Conservation (phyloP, 2,113 vertebrate species). For the Mixornis gularis region DNA sequence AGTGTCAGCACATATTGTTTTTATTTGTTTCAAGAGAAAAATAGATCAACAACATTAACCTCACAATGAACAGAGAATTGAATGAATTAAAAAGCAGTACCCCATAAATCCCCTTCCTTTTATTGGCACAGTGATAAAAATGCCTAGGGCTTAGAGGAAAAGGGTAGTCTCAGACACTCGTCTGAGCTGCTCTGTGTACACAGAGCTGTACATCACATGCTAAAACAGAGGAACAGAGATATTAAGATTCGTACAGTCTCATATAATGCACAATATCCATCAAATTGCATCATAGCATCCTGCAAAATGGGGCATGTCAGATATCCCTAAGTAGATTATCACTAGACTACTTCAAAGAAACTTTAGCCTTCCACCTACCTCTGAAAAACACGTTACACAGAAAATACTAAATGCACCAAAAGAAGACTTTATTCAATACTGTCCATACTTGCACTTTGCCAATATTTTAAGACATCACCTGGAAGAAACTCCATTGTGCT, state of each 20-base stretch:
- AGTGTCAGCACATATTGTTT: conserved; percentile 77
- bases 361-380: background rate
- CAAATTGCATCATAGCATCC: background rate
- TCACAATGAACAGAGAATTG: conserved; percentile 79
- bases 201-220: conserved; percentile 48
- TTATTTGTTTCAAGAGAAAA: conserved; percentile 80
- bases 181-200: conserved; percentile 32
- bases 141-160: conserved; percentile 67
- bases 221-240: conserved; percentile 59
- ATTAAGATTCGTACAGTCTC: conserved; percentile 33
- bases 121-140: conserved; percentile 79
- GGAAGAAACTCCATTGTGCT: background rate
- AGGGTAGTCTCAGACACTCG: conserved; percentile 48
- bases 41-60: conserved; percentile 80
- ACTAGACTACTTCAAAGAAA: background rate
- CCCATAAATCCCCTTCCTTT: conserved; percentile 75
- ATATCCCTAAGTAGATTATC: background rate
- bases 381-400: background rate
- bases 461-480: background rate
- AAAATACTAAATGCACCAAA: background rate
- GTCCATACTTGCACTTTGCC: background rate
- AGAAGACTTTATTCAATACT: background rate
- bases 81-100: conserved; percentile 80
- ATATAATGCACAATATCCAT: conserved; percentile 38
- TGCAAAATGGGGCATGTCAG: conserved; percentile 7